phyloP scores from a whole-genome alignment of 1,140 invertebrate genomes.

The Macrosteles quadrilineatus region DNA sequence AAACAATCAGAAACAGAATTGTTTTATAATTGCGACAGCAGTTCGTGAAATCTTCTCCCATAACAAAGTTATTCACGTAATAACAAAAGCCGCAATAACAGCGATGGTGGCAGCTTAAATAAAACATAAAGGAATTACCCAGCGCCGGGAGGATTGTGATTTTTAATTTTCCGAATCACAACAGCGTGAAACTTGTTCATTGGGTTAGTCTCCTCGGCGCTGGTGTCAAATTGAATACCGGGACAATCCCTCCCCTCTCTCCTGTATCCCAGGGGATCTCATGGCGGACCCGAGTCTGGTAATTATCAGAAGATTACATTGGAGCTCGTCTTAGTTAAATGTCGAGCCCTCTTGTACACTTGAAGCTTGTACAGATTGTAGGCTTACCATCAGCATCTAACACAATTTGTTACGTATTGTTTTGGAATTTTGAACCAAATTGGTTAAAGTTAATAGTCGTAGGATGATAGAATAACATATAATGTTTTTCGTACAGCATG shows the following conservation, averaged over 20 bases:
- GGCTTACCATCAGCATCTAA: too few species aligned
- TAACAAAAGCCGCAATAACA: neutral
- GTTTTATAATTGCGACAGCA: too few species aligned
- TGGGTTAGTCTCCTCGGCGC: conserved; percentile 1
- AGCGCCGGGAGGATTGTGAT: neutral
- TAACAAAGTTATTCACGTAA: too few species aligned
- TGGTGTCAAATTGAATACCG: conserved; percentile 30
- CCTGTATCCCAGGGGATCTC: neutral
- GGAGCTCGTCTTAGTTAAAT: conserved; percentile 7
- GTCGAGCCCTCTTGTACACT: neutral
- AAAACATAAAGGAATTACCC: conserved; percentile 20
- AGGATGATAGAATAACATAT: too few species aligned
- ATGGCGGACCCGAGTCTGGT: neutral
- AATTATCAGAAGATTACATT: conserved; percentile 11
- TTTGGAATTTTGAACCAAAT: too few species aligned
- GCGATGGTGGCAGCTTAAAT: conserved; percentile 9
- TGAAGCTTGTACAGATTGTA: too few species aligned
- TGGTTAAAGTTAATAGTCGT: too few species aligned
- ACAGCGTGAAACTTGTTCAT: conserved; percentile 28
- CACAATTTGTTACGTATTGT: too few species aligned
- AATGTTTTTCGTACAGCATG: too few species aligned
- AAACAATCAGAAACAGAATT: too few species aligned
- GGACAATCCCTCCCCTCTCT: neutral
- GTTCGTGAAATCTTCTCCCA: too few species aligned
- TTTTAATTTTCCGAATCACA: conserved; percentile 31